Evolutionary conservation across 1,140 invertebrate species (phyloP), one percentile per base, ranked within the genome.

Genomic region (Hypothenemus hampei): DNA sequence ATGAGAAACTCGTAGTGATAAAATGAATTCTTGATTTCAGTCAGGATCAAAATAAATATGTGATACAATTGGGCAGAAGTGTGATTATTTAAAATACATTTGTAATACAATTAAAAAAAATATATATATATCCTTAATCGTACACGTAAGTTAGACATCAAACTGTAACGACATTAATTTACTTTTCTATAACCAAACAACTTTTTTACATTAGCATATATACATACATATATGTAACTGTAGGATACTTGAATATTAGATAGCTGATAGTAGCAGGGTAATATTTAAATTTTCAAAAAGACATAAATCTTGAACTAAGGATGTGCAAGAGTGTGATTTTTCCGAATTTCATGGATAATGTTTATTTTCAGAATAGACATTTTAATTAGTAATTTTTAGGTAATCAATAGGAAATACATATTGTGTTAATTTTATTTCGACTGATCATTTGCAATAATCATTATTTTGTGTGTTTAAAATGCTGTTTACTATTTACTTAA

Each of bases 41-140:
- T 46, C 52, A 55, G 52, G 52, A 55, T 55, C 52, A 55, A 55
- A 55, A 55, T 44, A 46, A 45, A 54, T 53, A 43, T 55, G 52
- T 51, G 49, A 51, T 51, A 55, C 4, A 47, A 15, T n/a, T n/a
- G 52, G 52, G 35, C 52, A 55, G 41, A 55, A 26, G 52, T 55
- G 52, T 55, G 52, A 55, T 55, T 46, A 16, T 45, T 53, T 50
- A 48, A 36, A 16, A 15, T 26, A 26, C 24, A 26, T 26, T 26
- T 26, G 11, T 26, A 26, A 6, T 6, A 26, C 24, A 26, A 26
- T 26, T 26, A 6, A 26, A 11, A 6, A n/a, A n/a, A n/a, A n/a
- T n/a, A n/a, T n/a, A n/a, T n/a, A n/a, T n/a, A n/a, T n/a, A n/a
- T n/a, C n/a, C n/a, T n/a, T n/a, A n/a, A n/a, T n/a, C n/a, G n/a